Conservation (phyloP, 2,888 invertebrate genomes). For the Erynnis tages region DNA sequence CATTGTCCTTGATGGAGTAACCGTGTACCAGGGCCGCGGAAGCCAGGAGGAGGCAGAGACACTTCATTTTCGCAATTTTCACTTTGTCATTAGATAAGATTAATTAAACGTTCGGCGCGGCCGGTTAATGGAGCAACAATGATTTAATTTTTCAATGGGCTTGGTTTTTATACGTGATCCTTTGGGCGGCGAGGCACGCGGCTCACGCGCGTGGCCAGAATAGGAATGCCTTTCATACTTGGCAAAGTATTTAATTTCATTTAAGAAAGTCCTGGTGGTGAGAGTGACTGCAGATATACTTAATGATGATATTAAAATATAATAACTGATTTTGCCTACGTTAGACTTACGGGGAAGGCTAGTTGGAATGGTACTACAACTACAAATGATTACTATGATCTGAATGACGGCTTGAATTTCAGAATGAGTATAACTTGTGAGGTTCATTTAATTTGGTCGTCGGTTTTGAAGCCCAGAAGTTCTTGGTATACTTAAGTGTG, state of each 20-base stretch:
- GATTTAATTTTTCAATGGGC: constrained; percentile 83
- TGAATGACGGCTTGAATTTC: no score
- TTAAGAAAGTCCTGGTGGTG: constrained; percentile 77
- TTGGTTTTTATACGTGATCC: constrained; percentile 84
- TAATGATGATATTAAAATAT: constrained; percentile 27
- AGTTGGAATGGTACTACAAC: no score
- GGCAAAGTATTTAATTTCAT: constrained; percentile 75
- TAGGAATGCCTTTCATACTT: constrained; percentile 65
- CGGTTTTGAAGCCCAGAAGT: no score
- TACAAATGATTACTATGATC: no score
- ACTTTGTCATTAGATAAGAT: constrained; percentile 71
- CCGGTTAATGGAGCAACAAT: constrained; percentile 78
- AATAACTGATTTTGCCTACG: neutral
- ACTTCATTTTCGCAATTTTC: constrained; percentile 69
- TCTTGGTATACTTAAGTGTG: no score
- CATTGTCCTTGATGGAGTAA: constrained; percentile 80
- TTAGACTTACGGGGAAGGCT: no score
- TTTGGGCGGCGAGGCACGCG: constrained; percentile 79
- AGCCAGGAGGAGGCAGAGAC: constrained; percentile 77
- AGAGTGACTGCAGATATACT: constrained; percentile 56
- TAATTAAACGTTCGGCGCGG: constrained; percentile 72
- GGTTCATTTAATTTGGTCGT: no score
- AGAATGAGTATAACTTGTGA: no score
- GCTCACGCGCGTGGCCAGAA: constrained; percentile 55
- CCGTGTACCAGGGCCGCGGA: constrained; percentile 71